Conservation (phyloP, 1,140 invertebrate species). For the Aphis craccivora region DNA sequence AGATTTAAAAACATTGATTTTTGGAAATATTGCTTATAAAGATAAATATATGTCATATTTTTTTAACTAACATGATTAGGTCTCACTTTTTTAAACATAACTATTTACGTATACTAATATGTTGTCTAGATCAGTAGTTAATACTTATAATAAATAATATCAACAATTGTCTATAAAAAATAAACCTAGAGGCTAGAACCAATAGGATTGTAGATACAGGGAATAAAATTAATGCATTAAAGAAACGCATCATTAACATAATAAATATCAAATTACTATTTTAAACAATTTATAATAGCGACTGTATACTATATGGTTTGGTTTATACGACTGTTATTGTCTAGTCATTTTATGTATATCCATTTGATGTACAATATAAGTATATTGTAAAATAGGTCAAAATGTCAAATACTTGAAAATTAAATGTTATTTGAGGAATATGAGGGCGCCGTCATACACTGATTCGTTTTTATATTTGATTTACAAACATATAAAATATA, state of each 20-base stretch:
- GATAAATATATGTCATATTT: not conserved
- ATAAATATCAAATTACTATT: not conserved
- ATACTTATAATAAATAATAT: not conserved
- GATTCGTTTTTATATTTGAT: not conserved
- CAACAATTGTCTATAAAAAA: not conserved
- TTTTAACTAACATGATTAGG: not conserved
- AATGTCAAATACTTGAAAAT: not conserved
- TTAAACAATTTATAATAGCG: not conserved
- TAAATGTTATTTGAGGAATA: not conserved
- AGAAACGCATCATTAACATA: not conserved
- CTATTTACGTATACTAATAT: no score
- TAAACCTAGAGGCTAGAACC: not conserved
- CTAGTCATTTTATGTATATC: not conserved
- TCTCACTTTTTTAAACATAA: no score
- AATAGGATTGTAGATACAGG: not conserved
- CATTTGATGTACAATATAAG: not conserved
- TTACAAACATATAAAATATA: not conserved
- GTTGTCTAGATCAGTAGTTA: no score
- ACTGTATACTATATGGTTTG: not conserved
- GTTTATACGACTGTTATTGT: not conserved
- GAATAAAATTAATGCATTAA: not conserved
- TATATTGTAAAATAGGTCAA: slow-evolving; percentile 8
- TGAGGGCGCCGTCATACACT: not conserved
- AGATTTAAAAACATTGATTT: not conserved
- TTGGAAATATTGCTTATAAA: not conserved